A percentile compares a stretch with the other conserved stretches of the same genome.
phyloP scores from a whole-genome alignment of 2,888 invertebrate genomes.

The Drosophila anomalata region DNA sequence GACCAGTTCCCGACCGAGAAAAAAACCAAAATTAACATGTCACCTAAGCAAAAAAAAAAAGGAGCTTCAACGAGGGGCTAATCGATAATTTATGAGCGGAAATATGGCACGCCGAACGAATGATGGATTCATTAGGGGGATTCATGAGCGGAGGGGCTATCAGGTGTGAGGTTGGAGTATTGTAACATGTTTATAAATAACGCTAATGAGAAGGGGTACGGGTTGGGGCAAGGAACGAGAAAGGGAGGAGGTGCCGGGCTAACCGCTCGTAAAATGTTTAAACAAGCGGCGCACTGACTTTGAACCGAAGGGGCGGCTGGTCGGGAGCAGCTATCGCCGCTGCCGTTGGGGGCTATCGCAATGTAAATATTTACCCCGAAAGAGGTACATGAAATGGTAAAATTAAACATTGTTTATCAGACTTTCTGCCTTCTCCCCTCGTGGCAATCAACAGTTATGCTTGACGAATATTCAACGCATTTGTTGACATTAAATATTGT shows the following conservation, averaged over 20 bases:
- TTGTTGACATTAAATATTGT: conserved; percentile 55
- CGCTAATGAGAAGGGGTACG: conserved; percentile 62
- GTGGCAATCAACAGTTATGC: conserved; percentile 8
- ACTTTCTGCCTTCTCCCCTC: conserved; percentile 4
- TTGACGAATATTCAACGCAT: conserved; percentile 35
- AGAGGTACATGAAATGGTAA: conserved; percentile 65
- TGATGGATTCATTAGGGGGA: conserved; percentile 31
- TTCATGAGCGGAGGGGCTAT: conserved; percentile 1
- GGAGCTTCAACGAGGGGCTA: conserved; percentile 45
- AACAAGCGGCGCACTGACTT: conserved; percentile 72
- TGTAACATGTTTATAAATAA: conserved; percentile 73
- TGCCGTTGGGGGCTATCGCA: conserved; percentile 53
- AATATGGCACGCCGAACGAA: conserved; percentile 44
- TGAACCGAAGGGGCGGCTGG: conserved; percentile 49
- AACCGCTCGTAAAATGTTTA: conserved; percentile 69
- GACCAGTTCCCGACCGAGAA: conserved; percentile 46
- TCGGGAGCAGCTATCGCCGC: not conserved
- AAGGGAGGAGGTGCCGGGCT: not conserved
- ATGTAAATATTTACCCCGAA: conserved; percentile 67
- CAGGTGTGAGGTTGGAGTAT: conserved; percentile 24
- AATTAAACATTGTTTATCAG: conserved; percentile 65
- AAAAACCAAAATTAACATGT: conserved; percentile 67
- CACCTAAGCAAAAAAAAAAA: conserved; percentile 35
- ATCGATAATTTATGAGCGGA: conserved; percentile 76
- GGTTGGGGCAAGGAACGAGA: not conserved